A percentile compares a stretch with the other conserved stretches of the same genome.
Conservation (phyloP, 1,140 invertebrate genomes). For the Drosophila lini region DNA sequence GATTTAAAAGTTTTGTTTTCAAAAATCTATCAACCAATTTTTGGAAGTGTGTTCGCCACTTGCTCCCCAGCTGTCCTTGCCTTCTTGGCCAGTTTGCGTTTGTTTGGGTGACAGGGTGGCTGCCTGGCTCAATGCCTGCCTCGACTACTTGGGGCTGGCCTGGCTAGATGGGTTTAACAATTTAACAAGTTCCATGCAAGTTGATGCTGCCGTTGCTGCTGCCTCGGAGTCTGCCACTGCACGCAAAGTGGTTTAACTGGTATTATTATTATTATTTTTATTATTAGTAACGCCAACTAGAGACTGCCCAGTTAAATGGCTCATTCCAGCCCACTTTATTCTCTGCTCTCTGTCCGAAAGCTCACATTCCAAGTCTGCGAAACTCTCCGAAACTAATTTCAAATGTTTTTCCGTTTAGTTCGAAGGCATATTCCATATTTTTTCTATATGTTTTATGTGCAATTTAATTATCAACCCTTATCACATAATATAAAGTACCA, state of each 20-base stretch:
- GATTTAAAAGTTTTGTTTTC: not conserved
- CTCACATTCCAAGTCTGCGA: slow-evolving; percentile 36
- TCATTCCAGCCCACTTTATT: slow-evolving; percentile 48
- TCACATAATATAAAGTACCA: slow-evolving; percentile 35
- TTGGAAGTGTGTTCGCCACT: slow-evolving; percentile 14
- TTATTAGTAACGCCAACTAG: slow-evolving; percentile 65
- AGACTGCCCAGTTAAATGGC: slow-evolving; percentile 43
- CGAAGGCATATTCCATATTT: slow-evolving; percentile 17
- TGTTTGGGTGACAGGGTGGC: slow-evolving; percentile 55
- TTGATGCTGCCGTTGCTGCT: slow-evolving; percentile 31
- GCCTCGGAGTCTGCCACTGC: slow-evolving; percentile 68
- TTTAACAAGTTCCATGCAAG: slow-evolving; percentile 55
- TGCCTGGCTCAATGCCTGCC: slow-evolving; percentile 28
- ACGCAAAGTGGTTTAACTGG: slow-evolving; percentile 74
- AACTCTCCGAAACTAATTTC: slow-evolving; percentile 16
- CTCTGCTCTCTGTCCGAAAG: slow-evolving; percentile 20
- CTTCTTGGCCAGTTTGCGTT: slow-evolving; percentile 46
- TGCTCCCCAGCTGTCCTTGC: slow-evolving; percentile 38
- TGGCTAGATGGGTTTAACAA: slow-evolving; percentile 54
- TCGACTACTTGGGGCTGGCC: slow-evolving; percentile 41
- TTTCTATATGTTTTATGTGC: slow-evolving; percentile 6
- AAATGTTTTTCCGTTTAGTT: not conserved
- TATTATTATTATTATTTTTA: slow-evolving; percentile 65
- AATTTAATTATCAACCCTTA: slow-evolving; percentile 15
- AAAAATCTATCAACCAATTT: not conserved